Base-by-base conservation (phyloP, 2,113 vertebrate species). In the Copsychus sechellarum region DNA sequence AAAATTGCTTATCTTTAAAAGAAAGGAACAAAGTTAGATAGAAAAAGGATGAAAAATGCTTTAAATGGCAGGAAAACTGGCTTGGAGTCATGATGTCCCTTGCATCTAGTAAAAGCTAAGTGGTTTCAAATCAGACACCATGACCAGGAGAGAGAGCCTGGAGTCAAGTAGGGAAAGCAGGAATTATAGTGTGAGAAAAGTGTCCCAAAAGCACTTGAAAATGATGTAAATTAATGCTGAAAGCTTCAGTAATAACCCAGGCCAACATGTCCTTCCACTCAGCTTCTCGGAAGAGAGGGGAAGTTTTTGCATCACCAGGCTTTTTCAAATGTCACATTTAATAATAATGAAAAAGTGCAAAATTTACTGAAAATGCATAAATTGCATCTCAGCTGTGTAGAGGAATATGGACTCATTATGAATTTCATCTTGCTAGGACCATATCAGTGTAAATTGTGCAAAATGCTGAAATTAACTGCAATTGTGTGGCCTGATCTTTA, bases 211-310 rank as follows among this genome's bases (percentile, higher is more conserved):
- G 33, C 51, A 86, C 51, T 91, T 81, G 51, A 70, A 95, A 94
- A 83, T 92, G 5, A 90, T 73, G 64, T 66, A 88, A 95, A 94
- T 93, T 80, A 95, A 77, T 90, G 50, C 43, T 95, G 95, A 95
- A 94, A 91, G 34, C 76, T 64, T 86, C 24, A 3, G 47, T 88
- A 90, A 93, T 88, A 88, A 71, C 34, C 56, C 47, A 81, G 67
- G 42, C 74, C 58, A 66, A 66, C 13, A n/a, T 9, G 9, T 77
- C 62, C 31, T 94, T 94, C 50, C 81, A 81, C 22, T 92, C n/a
- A 72, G 54, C 43, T 70, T 60, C 42, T 58, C n/a, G 5, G 50
- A 69, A 79, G 19, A 90, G 14, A 56, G 5, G 11, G 12, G 21
- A 87, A 80, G 17, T 11, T 93, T 91, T 70, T 94, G 33, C 51